phyloP scores from a whole-genome alignment of 2,888 invertebrate genomes.

The Melolontha melolontha region DNA sequence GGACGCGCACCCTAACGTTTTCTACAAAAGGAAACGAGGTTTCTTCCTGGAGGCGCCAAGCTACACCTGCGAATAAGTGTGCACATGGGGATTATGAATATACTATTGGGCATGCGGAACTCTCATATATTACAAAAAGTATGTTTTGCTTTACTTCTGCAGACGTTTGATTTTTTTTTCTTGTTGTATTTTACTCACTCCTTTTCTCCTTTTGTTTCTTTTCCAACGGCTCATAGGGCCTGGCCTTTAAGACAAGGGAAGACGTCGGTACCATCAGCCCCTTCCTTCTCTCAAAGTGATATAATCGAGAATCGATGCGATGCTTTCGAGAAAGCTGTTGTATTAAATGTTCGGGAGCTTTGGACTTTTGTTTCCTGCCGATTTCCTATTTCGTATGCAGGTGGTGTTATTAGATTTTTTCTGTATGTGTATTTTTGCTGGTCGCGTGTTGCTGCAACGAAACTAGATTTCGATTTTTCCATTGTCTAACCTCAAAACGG shows the following conservation, averaged over 20 bases:
- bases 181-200: constrained; percentile 13
- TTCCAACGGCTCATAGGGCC: neutral
- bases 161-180: constrained; percentile 38
- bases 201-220: neutral
- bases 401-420: constrained; percentile 39
- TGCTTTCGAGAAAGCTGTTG: constrained; percentile 29
- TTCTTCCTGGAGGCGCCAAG: constrained; percentile 6
- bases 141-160: constrained; percentile 33
- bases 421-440: constrained; percentile 31
- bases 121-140: constrained; percentile 40
- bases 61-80: constrained; percentile 45
- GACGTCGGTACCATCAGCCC: constrained; percentile 2
- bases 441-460: neutral
- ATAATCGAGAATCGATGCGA: constrained; percentile 37
- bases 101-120: constrained; percentile 40
- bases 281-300: constrained; percentile 17
- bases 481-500: constrained; percentile 11
- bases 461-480: constrained; percentile 14
- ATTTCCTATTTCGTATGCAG: constrained; percentile 30
- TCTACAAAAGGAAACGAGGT: constrained; percentile 6
- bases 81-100: constrained; percentile 46
- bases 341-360: constrained; percentile 38
- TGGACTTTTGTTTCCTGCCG: constrained; percentile 35
- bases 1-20: neutral
- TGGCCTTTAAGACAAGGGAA: too few species aligned